Base-by-base conservation (phyloP, 2,888 invertebrate genomes). In the Galeruca laticollis region DNA sequence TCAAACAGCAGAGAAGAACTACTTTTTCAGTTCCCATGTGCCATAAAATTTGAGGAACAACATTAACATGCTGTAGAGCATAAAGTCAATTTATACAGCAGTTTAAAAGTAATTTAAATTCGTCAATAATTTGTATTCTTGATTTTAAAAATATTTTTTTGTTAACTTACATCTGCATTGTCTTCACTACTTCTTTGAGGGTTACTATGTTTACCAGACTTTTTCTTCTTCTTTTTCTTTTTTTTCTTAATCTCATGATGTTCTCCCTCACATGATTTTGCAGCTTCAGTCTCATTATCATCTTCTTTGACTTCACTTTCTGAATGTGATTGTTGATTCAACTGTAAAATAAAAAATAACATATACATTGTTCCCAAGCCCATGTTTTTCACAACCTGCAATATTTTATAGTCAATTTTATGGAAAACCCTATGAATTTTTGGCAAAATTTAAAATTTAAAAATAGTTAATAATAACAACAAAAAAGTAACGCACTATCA, bases 281-380 rank as follows among this genome's bases (percentile, higher is more conserved):
- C 87, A 21, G 89, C 88, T 76, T 90, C 90, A 33, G 89, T 89
- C 80, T 90, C 89, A 79, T 89, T 88, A 79, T 91, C 91, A 79
- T 91, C 91, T 79, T 91, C 91, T 82, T 91, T 90, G 6, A 90
- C 90, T 83, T 91, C 92, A 74, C 90, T 91, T 79, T 92, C 92
- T 0, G 91, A 91, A 77, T 89, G 87, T 52, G 90, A 90, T 76
- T 88, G 89, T 79, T 91, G 89, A 84, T 91, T 91, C 66, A 92
- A 83, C 92, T 91, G 26, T 77, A 79, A 61, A 77, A 57, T 15
- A 9, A 47, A 69, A 66, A 60, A 63, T 49, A 26, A 35, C 13
- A 15, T 47, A 8, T 40, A n/a, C n/a, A n/a, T n/a, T n/a, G n/a
- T n/a, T n/a, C n/a, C n/a, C n/a, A n/a, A n/a, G n/a, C n/a, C n/a